Percentiles rank a stretch among this genome's conserved stretches.
Evolutionary conservation across 1,140 invertebrate genomes (phyloP).

Genomic region (Linepithema humile): DNA sequence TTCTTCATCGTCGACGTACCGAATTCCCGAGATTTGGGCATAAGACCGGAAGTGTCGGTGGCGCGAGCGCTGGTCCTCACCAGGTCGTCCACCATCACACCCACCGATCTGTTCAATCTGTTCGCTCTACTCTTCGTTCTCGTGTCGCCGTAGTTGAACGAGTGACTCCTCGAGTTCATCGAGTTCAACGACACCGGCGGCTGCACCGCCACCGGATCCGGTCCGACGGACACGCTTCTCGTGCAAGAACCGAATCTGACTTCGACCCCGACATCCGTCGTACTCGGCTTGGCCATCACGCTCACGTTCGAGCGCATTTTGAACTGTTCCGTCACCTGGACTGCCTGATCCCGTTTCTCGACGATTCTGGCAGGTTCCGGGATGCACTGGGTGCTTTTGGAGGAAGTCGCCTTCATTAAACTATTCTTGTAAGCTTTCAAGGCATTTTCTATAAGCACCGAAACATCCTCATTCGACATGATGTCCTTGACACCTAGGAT

Average conservation of each 20-base stretch:
- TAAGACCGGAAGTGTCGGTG: constrained; percentile 78
- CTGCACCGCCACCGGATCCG: constrained; percentile 68
- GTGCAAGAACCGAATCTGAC: constrained; percentile 72
- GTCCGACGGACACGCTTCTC: constrained; percentile 75
- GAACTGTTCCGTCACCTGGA: constrained; percentile 79
- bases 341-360: constrained; percentile 75
- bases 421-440: constrained; percentile 71
- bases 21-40: constrained; percentile 78
- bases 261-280: constrained; percentile 77
- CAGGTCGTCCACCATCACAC: constrained; percentile 74
- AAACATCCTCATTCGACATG: constrained; percentile 70
- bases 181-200: constrained; percentile 75
- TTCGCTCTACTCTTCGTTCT: constrained; percentile 72
- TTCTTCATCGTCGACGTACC: constrained; percentile 83
- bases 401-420: constrained; percentile 62
- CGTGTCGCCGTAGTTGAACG: constrained; percentile 79
- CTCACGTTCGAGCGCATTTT: constrained; percentile 79
- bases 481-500: constrained; percentile 72
- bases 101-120: constrained; percentile 76
- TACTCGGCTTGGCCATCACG: constrained; percentile 79
- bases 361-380: not conserved
- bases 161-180: constrained; percentile 78
- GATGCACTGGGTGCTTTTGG: constrained; percentile 63
- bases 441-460: constrained; percentile 71
- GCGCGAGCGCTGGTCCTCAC: constrained; percentile 70